phyloP scores from a whole-genome alignment of 1,140 invertebrate species.

The Dinoponera quadriceps region DNA sequence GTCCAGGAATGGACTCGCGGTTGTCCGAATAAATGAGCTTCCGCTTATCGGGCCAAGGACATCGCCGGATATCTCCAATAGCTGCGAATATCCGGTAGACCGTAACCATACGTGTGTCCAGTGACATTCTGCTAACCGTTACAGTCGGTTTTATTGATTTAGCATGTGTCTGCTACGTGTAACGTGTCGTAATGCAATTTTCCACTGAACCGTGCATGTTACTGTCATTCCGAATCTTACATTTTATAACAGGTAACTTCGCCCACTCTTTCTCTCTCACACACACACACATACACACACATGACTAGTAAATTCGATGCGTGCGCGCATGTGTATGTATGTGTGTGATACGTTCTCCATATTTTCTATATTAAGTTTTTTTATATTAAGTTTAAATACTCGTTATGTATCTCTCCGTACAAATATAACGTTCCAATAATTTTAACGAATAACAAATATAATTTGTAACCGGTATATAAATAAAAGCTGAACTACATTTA shows the following conservation, averaged over 20 bases:
- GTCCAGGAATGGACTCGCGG: background rate
- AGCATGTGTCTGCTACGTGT: conserved; percentile 10
- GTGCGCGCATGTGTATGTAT: too few relatives aligned
- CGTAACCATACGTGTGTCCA: conserved; percentile 27
- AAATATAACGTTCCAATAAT: too few relatives aligned
- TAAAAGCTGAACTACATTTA: background rate
- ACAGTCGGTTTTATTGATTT: conserved; percentile 46
- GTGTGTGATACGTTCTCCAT: too few relatives aligned
- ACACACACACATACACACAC: background rate
- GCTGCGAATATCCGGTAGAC: conserved; percentile 66
- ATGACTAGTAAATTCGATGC: too few relatives aligned
- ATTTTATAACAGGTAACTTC: background rate
- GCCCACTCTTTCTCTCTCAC: background rate
- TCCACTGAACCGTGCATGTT: background rate
- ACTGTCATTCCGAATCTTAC: background rate
- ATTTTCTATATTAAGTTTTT: too few relatives aligned
- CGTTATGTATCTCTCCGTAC: too few relatives aligned
- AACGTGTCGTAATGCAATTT: background rate
- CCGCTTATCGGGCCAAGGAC: conserved; percentile 67
- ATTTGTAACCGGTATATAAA: too few relatives aligned
- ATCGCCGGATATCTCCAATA: conserved; percentile 65
- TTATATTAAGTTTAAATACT: too few relatives aligned
- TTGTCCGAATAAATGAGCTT: conserved; percentile 61
- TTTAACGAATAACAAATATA: too few relatives aligned
- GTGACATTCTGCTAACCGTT: conserved; percentile 62